Evolutionary conservation across 1,140 invertebrate genomes (phyloP).

Genomic region (Oppia nitens): DNA sequence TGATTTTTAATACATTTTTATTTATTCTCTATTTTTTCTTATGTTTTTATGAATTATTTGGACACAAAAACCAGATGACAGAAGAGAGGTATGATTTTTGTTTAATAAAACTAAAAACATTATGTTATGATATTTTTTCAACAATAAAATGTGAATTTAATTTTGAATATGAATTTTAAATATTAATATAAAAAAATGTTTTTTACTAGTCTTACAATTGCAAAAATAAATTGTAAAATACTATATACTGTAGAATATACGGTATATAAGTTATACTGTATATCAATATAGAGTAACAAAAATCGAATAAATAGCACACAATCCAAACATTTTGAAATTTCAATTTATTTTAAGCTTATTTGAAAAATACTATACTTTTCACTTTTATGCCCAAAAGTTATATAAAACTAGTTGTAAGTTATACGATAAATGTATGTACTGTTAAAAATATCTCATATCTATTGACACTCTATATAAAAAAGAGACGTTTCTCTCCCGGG

Average conservation of each 20-base stretch:
- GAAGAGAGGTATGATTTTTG: neutral
- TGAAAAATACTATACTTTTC: neutral
- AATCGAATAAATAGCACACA: neutral
- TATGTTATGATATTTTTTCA: too few species aligned
- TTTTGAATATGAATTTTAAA: neutral
- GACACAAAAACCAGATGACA: too few species aligned
- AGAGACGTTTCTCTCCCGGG: neutral
- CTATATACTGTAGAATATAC: neutral
- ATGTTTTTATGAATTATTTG: neutral
- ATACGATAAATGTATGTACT: neutral
- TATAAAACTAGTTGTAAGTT: too few species aligned
- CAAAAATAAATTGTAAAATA: neutral
- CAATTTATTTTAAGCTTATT: neutral
- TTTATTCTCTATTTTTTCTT: neutral
- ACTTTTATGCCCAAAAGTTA: neutral
- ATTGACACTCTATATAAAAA: neutral
- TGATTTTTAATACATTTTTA: neutral
- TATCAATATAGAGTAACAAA: too few species aligned
- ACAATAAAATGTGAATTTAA: neutral
- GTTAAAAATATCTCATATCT: too few species aligned
- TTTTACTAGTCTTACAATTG: too few species aligned
- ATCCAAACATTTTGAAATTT: neutral
- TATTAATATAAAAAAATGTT: too few species aligned
- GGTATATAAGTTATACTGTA: neutral
- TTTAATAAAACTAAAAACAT: too few species aligned